Base-by-base conservation (phyloP, 2,113 vertebrate genomes). In the Strix uralensis region DNA sequence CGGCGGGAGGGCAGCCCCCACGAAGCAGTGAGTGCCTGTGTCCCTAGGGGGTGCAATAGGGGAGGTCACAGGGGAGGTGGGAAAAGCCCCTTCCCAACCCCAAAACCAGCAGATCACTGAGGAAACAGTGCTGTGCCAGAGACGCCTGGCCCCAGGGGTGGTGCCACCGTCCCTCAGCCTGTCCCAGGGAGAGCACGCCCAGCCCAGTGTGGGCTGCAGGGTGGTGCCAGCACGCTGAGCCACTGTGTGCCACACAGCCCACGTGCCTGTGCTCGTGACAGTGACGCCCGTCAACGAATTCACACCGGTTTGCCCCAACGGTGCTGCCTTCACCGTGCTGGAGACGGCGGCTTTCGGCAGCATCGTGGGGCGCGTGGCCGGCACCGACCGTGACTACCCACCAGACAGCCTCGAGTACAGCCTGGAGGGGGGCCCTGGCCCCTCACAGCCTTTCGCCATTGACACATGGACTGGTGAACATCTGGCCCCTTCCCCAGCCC, bases 241-340 rank as follows among this genome's bases (percentile, higher is more conserved):
- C 11, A 1, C 57, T 1, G 0, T 93, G 65, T 96, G 57, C 25
- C 12, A 13, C 36, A 6, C 95, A 98, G 98, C 98, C 65, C 92
- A n/a, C 2, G 97, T 98, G 75, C 97, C 98, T 1, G 91, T 98
- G 59, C 94, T 98, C 3, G 94, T 98, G 97, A 97, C 58, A 4
- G 98, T 98, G 94, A 98, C 96, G 0, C 98, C 97, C 0, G 88
- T 98, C 95, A 98, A 98, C 0, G 97, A 98, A 73, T 98, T 98
- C 81, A 9, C 67, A 15, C 98, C 98, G 1, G 13, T 9, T 1
- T 98, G 98, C 75, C 94, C 95, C 21, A 74, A 1, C 0, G 5
- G 73, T 36, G 59, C 75, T 13, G n/a, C 65, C 4, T 98, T 98
- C 95, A 80, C 65, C 0, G 88, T 98, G 70, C 92, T 14, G 7